Conservation (phyloP, 2,113 vertebrate species). For the Gasterosteus nipponicus region DNA sequence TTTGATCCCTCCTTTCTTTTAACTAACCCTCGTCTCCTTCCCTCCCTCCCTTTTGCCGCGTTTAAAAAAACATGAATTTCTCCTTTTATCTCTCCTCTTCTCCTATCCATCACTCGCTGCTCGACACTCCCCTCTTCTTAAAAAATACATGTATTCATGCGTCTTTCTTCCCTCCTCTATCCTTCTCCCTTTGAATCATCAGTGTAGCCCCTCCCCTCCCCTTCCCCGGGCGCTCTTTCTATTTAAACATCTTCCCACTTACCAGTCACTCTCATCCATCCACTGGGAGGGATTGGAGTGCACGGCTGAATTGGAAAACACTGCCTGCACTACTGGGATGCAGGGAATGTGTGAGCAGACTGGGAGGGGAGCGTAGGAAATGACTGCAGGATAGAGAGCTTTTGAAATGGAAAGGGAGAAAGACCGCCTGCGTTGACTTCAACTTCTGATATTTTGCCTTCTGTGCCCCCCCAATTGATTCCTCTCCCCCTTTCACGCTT, state of each 20-base stretch:
- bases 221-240: neutral
- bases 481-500: slow-evolving; percentile 3
- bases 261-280: slow-evolving; percentile 38
- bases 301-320: slow-evolving; percentile 29
- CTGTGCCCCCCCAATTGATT: slow-evolving; percentile 8
- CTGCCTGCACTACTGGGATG: slow-evolving; percentile 18
- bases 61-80: slow-evolving; percentile 35
- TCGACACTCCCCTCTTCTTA: slow-evolving; percentile 12
- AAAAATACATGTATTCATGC: slow-evolving; percentile 37
- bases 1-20: neutral
- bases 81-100: slow-evolving; percentile 22
- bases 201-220: neutral
- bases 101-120: slow-evolving; percentile 5
- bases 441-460: slow-evolving; percentile 2
- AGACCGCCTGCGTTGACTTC: slow-evolving; percentile 14
- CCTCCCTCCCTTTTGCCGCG: neutral
- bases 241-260: slow-evolving; percentile 29
- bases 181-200: slow-evolving; percentile 13
- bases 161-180: slow-evolving; percentile 7
- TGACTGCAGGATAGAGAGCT: slow-evolving; percentile 20
- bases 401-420: slow-evolving; percentile 23
- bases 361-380: slow-evolving; percentile 7
- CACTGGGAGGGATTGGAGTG: slow-evolving; percentile 30
- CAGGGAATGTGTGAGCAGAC: slow-evolving; percentile 18
- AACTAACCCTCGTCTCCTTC: neutral